These are phyloP conservation scores for Drosophila ezoana DNA, from an alignment of 2,888 invertebrate species.

Conservation along the genomic window DNA sequence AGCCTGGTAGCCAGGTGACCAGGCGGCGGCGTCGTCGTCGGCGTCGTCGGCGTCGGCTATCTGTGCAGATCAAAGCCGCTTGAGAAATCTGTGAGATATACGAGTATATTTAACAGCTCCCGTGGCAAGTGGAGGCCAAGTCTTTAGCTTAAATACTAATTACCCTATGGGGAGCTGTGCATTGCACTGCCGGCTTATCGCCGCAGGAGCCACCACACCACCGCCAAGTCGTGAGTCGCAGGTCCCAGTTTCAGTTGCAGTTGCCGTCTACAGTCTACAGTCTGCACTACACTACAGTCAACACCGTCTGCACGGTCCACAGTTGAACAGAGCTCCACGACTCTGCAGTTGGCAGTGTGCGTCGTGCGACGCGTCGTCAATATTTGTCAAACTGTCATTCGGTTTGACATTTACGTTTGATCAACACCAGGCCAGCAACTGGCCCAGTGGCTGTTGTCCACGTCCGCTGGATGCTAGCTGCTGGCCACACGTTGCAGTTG, in stretches of 20 bases:
- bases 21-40: slow-evolving; percentile 2
- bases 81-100: slow-evolving; percentile 54
- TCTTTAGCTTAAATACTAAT: slow-evolving; percentile 76
- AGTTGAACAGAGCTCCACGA: slow-evolving; percentile 3
- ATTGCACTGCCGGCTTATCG: slow-evolving; percentile 35
- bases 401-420: slow-evolving; percentile 83
- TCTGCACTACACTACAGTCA: slow-evolving; percentile 12
- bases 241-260: slow-evolving; percentile 24
- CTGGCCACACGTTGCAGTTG: slow-evolving; percentile 19
- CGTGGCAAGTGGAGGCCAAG: slow-evolving; percentile 69
- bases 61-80: slow-evolving; percentile 65
- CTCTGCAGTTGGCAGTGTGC: slow-evolving; percentile 32
- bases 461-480: slow-evolving; percentile 22
- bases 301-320: slow-evolving; percentile 6
- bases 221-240: slow-evolving; percentile 42
- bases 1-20: slow-evolving; percentile 12
- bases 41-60: slow-evolving; percentile 49
- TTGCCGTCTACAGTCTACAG: not conserved
- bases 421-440: slow-evolving; percentile 68
- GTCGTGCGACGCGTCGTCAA: slow-evolving; percentile 80
- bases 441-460: slow-evolving; percentile 44
- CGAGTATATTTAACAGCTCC: slow-evolving; percentile 58
- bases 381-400: slow-evolving; percentile 84
- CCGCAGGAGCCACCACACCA: slow-evolving; percentile 33
- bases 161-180: slow-evolving; percentile 80